These are phyloP conservation scores for Aeoliscus strigatus DNA, from an alignment of 2,797 vertebrate species.

Conservation along the genomic window DNA sequence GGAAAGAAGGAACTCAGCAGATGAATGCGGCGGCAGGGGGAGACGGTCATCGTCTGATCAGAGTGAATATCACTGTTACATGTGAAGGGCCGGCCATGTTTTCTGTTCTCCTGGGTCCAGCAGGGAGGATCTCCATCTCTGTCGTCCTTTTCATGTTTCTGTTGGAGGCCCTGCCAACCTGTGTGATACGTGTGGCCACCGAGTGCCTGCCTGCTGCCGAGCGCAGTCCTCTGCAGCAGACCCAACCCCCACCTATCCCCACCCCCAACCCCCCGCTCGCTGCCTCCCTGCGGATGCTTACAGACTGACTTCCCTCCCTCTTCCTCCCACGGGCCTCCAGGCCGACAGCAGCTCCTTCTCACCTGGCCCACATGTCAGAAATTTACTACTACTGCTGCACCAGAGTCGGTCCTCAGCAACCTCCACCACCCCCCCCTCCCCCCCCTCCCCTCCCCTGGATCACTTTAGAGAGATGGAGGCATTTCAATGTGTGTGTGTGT, in stretches of 20 bases:
- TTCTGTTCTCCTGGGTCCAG: slow-evolving; percentile 56
- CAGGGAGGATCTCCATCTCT: slow-evolving; percentile 48
- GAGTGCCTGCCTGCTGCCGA: slow-evolving; percentile 81
- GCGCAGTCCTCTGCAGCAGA: slow-evolving; percentile 64
- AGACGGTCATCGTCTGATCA: slow-evolving; percentile 50
- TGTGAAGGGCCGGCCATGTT: slow-evolving; percentile 54
- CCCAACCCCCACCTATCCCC: slow-evolving; percentile 22
- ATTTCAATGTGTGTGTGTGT: slow-evolving; percentile 47
- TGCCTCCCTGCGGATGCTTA: slow-evolving; percentile 39
- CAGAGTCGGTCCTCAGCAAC: slow-evolving; percentile 71
- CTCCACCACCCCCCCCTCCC: slow-evolving; percentile 48
- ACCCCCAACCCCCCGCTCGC: neutral
- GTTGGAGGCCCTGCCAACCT: slow-evolving; percentile 67
- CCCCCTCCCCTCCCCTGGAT: slow-evolving; percentile 68
- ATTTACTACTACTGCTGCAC: slow-evolving; percentile 70
- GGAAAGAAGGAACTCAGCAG: slow-evolving; percentile 52
- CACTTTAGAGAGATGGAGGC: slow-evolving; percentile 73
- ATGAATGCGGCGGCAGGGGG: slow-evolving; percentile 41
- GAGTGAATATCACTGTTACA: slow-evolving; percentile 78
- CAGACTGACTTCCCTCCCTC: slow-evolving; percentile 53
- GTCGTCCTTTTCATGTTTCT: slow-evolving; percentile 28
- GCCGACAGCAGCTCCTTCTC: slow-evolving; percentile 67
- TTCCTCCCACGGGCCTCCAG: slow-evolving; percentile 36
- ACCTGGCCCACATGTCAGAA: slow-evolving; percentile 68
- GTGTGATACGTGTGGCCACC: slow-evolving; percentile 76